These are phyloP conservation scores for Sesamia nonagrioides DNA, from an alignment of 1,140 invertebrate species.

Conservation along the genomic window DNA sequence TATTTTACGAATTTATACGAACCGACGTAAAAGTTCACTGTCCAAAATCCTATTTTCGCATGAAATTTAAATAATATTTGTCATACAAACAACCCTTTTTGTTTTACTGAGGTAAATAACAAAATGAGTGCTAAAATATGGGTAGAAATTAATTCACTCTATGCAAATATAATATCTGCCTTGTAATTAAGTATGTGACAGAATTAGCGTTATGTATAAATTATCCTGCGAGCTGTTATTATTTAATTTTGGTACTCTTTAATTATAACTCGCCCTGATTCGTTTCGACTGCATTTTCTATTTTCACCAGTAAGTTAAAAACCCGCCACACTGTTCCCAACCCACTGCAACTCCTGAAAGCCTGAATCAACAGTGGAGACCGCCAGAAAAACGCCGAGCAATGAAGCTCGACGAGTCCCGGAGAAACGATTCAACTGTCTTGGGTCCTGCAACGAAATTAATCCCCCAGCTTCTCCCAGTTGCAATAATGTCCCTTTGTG, in stretches of 20 bases:
- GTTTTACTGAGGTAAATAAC: slow-evolving; percentile 22
- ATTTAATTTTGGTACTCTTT: neutral
- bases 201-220: neutral
- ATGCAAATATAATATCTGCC: neutral
- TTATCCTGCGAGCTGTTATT: neutral
- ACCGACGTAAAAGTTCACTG: slow-evolving; percentile 48
- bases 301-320: neutral
- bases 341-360: too few species aligned
- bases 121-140: slow-evolving; percentile 19
- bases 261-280: neutral
- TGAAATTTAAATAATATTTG: slow-evolving; percentile 54
- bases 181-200: neutral
- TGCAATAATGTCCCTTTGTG: too few species aligned
- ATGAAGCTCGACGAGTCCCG: too few species aligned
- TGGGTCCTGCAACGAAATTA: too few species aligned
- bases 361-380: too few species aligned
- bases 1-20: slow-evolving; percentile 35
- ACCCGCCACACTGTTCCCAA: too few species aligned
- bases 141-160: slow-evolving; percentile 9
- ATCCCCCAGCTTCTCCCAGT: too few species aligned
- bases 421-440: too few species aligned
- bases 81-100: slow-evolving; percentile 39
- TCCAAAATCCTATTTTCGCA: slow-evolving; percentile 42
- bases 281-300: neutral
- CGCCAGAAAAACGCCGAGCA: too few species aligned